Base-by-base conservation (phyloP, 2,888 invertebrate species). In the Meandrusa payeni region DNA sequence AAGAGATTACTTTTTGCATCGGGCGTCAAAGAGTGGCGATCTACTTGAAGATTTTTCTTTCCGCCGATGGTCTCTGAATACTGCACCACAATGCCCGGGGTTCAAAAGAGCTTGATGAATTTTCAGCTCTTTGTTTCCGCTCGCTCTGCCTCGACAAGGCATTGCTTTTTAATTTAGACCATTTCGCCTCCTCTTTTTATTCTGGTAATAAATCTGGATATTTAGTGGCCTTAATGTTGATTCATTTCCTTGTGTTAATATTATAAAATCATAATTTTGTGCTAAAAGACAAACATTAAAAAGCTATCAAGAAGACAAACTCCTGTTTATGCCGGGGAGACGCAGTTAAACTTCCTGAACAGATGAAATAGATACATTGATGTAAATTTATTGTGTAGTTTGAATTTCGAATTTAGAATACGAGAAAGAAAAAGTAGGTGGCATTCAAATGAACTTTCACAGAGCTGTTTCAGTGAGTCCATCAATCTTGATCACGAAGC, bases 71-170 rank as follows among this genome's bases (percentile, higher is more conserved):
- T 64, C 75, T 66, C 66, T 74, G 80, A 79, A 76, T 79, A 55
- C 59, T 52, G 75, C 65, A 69, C 76, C 79, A 81, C 79, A 82
- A 78, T 82, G 72, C 69, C 62, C 56, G 58, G 72, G 69, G 83
- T 79, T 85, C 82, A 83, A 83, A 85, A 82, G 83, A 80, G 75
- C 83, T 76, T 86, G 83, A 86, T 86, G 85, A 86, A 85, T 83
- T 75, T 73, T 67, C 69, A 69, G 69, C 63, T 70, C 85, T 83
- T 86, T 85, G 86, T 86, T 85, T 85, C 78, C 76, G 72, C 76
- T 69, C 72, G 78, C 76, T 82, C 78, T 73, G 71, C 68, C 76
- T 70, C 78, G 72, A 76, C 76, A 73, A 78, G 79, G 79, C 83
- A 83, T 85, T 75, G 80, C 83, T 81, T 85, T 85, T 85, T 85